phyloP scores from a whole-genome alignment of 2,113 vertebrate genomes.

The Cacatua alba region DNA sequence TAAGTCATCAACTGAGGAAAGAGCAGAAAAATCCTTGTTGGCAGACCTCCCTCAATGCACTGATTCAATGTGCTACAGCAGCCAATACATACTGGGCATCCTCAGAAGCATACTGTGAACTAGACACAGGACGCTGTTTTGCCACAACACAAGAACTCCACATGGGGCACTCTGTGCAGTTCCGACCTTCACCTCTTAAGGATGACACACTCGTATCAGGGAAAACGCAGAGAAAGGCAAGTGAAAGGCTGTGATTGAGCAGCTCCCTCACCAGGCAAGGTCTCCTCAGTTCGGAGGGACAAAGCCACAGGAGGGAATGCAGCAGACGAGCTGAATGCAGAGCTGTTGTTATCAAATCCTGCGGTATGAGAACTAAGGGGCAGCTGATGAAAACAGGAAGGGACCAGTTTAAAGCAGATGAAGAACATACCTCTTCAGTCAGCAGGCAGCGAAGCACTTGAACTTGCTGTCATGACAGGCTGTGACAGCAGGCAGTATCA shows the following conservation, averaged over 20 bases:
- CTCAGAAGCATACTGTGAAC: background rate
- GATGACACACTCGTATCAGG: background rate
- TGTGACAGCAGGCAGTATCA: background rate
- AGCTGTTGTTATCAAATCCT: background rate
- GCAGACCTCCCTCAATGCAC: background rate
- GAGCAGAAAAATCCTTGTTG: background rate
- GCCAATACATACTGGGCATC: rapidly evolving
- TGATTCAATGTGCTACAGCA: background rate
- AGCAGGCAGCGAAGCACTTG: background rate
- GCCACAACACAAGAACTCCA: background rate
- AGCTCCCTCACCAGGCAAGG: background rate
- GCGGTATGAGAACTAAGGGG: background rate
- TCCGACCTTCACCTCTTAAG: background rate
- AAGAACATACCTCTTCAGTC: background rate
- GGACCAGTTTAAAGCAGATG: background rate
- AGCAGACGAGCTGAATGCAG: background rate
- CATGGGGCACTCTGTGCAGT: background rate
- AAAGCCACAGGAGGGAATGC: background rate
- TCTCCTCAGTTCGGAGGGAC: background rate
- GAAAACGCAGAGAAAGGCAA: background rate
- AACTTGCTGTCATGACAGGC: background rate
- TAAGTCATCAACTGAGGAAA: background rate
- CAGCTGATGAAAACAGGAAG: background rate
- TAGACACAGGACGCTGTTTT: background rate
- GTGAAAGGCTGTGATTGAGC: background rate